Base-by-base conservation (phyloP, 2,113 vertebrate genomes). In the Rhea americana region DNA sequence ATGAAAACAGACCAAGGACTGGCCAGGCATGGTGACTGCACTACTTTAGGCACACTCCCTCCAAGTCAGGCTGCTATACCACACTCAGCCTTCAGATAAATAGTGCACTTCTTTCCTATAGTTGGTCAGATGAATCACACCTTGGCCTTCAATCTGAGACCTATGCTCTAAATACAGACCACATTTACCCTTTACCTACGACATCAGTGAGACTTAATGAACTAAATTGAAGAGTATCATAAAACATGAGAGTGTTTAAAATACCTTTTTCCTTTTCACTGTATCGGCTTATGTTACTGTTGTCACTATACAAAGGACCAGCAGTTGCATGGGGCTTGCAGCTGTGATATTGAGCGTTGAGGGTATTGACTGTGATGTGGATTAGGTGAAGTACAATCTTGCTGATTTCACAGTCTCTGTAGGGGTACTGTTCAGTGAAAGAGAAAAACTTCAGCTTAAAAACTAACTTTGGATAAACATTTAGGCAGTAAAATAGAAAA, bases 301-400 rank as follows among this genome's bases (percentile, higher is more conserved):
- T 99, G 98, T 99, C 99, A 74, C 99, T 99, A 98, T 99, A 99
- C 93, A 99, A 97, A 25, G 99, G 99, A 30, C 99, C 99, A 18
- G 99, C 98, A 21, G 99, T 97, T 68, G 99, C 98, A 32, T 99
- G 99, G 7, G 99, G 99, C 89, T 99, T 99, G 97, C 99, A 99
- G 98, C 99, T 99, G 97, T 99, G 99, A 95, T 99, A 99, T 86
- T 99, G 99, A 9, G 99, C 99, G 1, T 99, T 99, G 91, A 99
- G 98, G 0, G 99, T 99, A 97, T 99, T 99, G 95, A 99, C 98
- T 53, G 99, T 99, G 96, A 99, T 99, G 96, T 99, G 98, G 97
- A 99, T 99, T 96, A 99, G 98, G 96, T 99, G 98, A 85, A 99
- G 97, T 65, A 99, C 98, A 68, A 98, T 97, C 98, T 99, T 99